phyloP scores from a whole-genome alignment of 37 sponge, comb jelly and placozoan genomes.

The Diacarnus erythraeanus region DNA sequence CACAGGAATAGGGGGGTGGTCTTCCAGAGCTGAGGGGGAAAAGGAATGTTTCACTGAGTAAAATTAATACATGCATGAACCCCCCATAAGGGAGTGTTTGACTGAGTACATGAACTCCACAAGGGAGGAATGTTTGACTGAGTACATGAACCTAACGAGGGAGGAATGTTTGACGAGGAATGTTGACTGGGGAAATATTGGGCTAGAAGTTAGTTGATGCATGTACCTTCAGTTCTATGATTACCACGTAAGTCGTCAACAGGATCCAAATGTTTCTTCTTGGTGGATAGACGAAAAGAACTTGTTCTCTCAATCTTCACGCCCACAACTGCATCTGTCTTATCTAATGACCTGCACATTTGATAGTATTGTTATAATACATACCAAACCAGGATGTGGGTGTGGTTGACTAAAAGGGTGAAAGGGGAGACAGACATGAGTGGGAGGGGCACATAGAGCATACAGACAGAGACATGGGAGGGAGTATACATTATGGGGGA shows the following conservation, averaged over 20 bases:
- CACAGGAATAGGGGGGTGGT: conserved; percentile 65
- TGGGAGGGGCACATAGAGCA: background rate
- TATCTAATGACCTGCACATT: background rate
- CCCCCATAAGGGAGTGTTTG: background rate
- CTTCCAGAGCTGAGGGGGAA: conserved; percentile 48
- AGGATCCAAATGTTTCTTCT: conserved; percentile 57
- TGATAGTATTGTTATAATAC: too few relatives aligned
- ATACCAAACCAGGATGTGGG: too few relatives aligned
- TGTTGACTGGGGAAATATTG: background rate
- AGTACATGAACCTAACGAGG: background rate
- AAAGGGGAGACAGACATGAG: background rate
- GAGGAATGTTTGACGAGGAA: too few relatives aligned
- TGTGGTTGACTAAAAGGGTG: too few relatives aligned
- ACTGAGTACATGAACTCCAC: background rate
- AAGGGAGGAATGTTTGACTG: background rate
- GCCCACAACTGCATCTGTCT: background rate
- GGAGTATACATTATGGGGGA: too few relatives aligned
- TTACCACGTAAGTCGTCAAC: conserved; percentile 51
- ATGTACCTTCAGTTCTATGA: conserved; percentile 37
- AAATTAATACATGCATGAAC: background rate
- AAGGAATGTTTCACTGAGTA: background rate
- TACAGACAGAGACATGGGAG: too few relatives aligned
- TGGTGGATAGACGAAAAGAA: conserved; percentile 40
- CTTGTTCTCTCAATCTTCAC: background rate
- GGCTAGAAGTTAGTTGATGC: background rate